These are phyloP conservation scores for Pseudorasbora parva DNA, from an alignment of 2,113 vertebrate species.

Conservation along the genomic window DNA sequence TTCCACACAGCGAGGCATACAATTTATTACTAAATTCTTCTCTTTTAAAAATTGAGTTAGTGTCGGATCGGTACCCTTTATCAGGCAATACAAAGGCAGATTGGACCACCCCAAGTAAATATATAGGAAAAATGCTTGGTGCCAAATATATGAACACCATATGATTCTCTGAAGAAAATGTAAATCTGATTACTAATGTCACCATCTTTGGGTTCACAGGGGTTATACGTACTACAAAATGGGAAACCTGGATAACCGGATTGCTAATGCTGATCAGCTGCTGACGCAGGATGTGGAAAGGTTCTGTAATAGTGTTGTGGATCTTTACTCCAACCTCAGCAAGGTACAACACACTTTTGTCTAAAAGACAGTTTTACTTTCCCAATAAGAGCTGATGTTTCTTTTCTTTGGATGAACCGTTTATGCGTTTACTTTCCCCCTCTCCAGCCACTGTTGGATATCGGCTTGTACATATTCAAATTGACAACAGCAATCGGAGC, in stretches of 20 bases:
- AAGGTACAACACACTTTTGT: conserved; percentile 77
- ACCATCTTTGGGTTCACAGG: conserved; percentile 67
- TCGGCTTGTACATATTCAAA: conserved; percentile 96
- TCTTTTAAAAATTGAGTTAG: too few relatives aligned
- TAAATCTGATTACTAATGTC: neutral
- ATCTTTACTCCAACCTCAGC: conserved; percentile 97
- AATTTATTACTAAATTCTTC: too few relatives aligned
- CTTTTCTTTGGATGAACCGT: neutral
- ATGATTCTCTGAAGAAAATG: neutral
- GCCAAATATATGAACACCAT: neutral
- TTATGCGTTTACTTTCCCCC: neutral
- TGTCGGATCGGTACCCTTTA: too few relatives aligned
- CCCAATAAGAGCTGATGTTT: too few relatives aligned
- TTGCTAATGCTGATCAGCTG: conserved; percentile 95
- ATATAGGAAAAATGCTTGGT: too few relatives aligned
- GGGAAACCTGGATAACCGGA: conserved; percentile 98
- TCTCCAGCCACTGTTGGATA: conserved; percentile 91
- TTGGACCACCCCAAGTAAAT: too few relatives aligned
- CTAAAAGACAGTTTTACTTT: neutral
- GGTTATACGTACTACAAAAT: conserved; percentile 97
- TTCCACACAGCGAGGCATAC: too few relatives aligned
- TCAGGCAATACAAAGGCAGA: too few relatives aligned
- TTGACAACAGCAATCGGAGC: conserved; percentile 94
- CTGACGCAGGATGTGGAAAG: conserved; percentile 97
- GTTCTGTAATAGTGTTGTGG: conserved; percentile 98